Conservation (phyloP, 2,888 invertebrate species). For the Osmoderma eremita region DNA sequence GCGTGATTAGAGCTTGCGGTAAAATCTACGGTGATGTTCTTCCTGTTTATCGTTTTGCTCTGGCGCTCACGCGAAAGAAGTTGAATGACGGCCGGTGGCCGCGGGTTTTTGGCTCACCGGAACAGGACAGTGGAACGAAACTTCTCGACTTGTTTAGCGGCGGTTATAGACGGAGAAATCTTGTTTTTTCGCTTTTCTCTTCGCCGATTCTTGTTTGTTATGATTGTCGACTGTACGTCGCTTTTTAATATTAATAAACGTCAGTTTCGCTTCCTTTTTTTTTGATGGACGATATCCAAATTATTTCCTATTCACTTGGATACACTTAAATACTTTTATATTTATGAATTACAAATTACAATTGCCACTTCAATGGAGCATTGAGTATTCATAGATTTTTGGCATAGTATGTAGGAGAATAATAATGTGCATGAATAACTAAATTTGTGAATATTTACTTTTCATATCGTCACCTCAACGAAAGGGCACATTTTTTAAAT, state of each 20-base stretch:
- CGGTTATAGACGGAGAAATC: constrained; percentile 18
- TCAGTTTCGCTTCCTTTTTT: constrained; percentile 2
- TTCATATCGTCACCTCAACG: too few species aligned
- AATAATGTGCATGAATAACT: too few species aligned
- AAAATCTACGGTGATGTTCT: constrained; percentile 8
- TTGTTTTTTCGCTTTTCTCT: constrained; percentile 22
- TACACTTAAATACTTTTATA: too few species aligned
- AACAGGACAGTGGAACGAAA: constrained; percentile 44
- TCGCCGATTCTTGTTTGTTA: constrained; percentile 2
- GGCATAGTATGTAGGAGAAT: too few species aligned
- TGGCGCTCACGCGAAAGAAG: constrained; percentile 14
- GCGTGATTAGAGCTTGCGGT: constrained; percentile 12
- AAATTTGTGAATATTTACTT: too few species aligned
- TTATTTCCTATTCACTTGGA: not conserved
- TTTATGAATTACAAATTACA: too few species aligned
- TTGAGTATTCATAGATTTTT: too few species aligned
- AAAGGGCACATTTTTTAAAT: too few species aligned
- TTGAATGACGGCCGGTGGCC: constrained; percentile 3
- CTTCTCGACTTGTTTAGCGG: not conserved
- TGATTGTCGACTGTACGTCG: not conserved
- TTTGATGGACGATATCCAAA: constrained; percentile 3
- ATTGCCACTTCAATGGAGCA: too few species aligned
- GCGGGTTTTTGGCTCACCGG: constrained; percentile 41
- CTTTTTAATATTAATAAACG: not conserved
- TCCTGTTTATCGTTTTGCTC: constrained; percentile 21